Evolutionary conservation across 2,888 invertebrate species (phyloP), one percentile per base, ranked within the genome.

Genomic region (Polyommatus iphigenia): DNA sequence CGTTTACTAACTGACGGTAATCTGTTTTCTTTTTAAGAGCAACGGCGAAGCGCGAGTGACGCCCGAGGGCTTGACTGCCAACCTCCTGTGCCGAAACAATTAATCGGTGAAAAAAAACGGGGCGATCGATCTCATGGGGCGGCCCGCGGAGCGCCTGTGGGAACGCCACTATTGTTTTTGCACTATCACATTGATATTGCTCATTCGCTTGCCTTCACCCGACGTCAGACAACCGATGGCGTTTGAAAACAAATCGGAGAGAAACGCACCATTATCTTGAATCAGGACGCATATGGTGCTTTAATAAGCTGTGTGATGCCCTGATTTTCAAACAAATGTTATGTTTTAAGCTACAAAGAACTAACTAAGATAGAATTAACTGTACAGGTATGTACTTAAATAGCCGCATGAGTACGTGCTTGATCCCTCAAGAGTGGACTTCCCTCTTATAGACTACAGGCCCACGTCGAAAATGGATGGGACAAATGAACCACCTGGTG

Each of bases 61-160:
- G 89, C 91, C 92, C 85, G 85, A 83, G 87, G 92, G 91, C 90
- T 83, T 84, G 83, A 83, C 88, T 85, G 87, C 87, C 89, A 87
- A 85, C 91, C 91, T 91, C 89, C 85, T 82, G 85, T 88, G 89
- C 85, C 84, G 90, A 90, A 93, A 93, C 92, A 92, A 93, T 92
- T 91, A 92, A 86, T 85, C 81, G 85, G 85, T 85, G 85, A 87
- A 87, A 86, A 87, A 86, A 85, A 86, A 85, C 82, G 82, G 83
- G 83, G 84, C 82, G 83, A 83, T 83, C 82, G 82, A 79, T 81
- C 80, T 79, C 82, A 78, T 80, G 82, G 85, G 86, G 85, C 82
- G 84, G 87, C 89, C 87, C 83, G 87, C 87, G 90, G 91, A 89
- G 89, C 85, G 89, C 85, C 83, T 89, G 89, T 91, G 91, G 91